Percentiles rank a stretch among this genome's conserved stretches.
These are phyloP conservation scores for Diaperis boleti DNA, from an alignment of 2,888 invertebrate genomes.

Conservation along the genomic window DNA sequence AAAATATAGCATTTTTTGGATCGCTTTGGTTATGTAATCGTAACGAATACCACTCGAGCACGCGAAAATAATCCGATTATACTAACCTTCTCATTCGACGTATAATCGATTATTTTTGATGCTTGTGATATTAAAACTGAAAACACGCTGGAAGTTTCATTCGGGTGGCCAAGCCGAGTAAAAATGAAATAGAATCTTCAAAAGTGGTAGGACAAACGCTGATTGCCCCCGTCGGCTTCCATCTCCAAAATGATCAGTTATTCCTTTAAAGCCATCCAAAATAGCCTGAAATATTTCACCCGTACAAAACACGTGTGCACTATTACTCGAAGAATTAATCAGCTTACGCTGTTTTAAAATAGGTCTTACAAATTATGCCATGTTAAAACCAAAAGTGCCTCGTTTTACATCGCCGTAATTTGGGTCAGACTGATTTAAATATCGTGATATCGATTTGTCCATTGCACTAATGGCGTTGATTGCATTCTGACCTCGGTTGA, in stretches of 20 bases:
- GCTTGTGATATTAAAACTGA: no score
- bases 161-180: neutral
- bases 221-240: neutral
- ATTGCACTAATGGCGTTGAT: neutral
- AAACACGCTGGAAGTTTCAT: no score
- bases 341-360: neutral
- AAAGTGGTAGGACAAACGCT: neutral
- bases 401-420: no score
- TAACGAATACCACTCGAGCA: no score
- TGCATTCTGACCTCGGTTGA: neutral
- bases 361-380: neutral
- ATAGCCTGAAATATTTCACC: neutral
- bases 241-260: neutral
- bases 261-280: neutral
- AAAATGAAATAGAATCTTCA: neutral
- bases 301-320: neutral
- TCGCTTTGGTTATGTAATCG: no score
- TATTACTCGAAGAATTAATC: neutral
- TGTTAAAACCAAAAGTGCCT: no score
- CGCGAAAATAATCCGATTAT: no score
- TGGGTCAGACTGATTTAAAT: constrained; percentile 3
- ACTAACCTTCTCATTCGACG: no score
- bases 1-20: no score
- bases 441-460: neutral
- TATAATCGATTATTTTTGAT: no score